Evolutionary conservation across 2,888 invertebrate species (phyloP).

Genomic region (Drosophila colorata): DNA sequence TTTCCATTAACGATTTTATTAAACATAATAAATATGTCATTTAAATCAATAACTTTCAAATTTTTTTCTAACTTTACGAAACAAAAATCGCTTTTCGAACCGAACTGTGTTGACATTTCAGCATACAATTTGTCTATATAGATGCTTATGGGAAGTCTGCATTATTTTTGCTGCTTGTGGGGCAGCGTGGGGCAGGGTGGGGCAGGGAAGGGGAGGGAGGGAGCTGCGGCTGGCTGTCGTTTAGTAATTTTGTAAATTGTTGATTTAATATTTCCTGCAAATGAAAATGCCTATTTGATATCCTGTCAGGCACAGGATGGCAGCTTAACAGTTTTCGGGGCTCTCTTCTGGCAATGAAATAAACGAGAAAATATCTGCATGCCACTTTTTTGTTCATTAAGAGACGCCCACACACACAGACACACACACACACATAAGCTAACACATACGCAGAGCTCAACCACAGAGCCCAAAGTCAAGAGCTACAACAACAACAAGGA

Average conservation of each 20-base stretch:
- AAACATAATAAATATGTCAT: no score
- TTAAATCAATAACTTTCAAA: background rate
- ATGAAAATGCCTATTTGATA: conserved; percentile 71
- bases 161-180: background rate
- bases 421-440: background rate
- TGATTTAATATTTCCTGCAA: conserved; percentile 72
- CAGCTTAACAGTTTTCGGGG: conserved; percentile 26
- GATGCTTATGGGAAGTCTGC: background rate
- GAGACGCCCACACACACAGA: conserved; percentile 19
- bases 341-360: conserved; percentile 28
- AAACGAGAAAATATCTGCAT: conserved; percentile 61
- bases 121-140: no score
- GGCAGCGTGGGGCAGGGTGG: background rate
- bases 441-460: conserved; percentile 4
- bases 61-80: background rate
- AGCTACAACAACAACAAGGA: conserved; percentile 34
- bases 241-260: conserved; percentile 66
- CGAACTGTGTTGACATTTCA: background rate
- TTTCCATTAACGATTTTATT: no score
- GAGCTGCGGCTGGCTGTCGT: background rate
- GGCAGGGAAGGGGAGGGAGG: background rate
- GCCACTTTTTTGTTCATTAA: conserved; percentile 68
- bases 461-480: conserved; percentile 56
- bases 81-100: background rate
- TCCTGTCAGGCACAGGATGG: conserved; percentile 65